Evolutionary conservation across 64 coral and sea anemone genomes (phyloP), one percentile per base, ranked within the genome.

Genomic region (Stylophora pistillata): DNA sequence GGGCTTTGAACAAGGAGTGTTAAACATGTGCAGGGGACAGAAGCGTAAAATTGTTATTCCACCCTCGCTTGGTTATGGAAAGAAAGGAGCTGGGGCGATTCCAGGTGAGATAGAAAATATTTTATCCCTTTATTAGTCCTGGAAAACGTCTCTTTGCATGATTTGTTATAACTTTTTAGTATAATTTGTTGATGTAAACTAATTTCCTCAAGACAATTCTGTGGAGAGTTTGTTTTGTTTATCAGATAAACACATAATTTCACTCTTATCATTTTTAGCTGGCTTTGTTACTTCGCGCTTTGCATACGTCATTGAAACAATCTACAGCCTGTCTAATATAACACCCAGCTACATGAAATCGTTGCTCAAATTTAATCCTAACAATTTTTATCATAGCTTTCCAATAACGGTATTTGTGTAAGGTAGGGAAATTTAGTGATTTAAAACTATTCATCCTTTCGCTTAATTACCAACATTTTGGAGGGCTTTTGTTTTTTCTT

Each of bases 31-130:
- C 41, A 88, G 30, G n/a, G 90, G 84, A 66, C 90, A 95, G 60
- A 95, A 86, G 30, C 68, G 97, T 65, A 77, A 90, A 56, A 92
- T 99, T 52, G 28, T 90, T 11, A 99, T 99, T 80, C 97, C 97
- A n/a, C 97, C 97, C 10, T 74, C 94, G 5, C 85, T 99, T 41
- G 97, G 89, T 29, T 99, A 99, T 73, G 97, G 97, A 34, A 99
- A 93, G 58, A 95, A 95, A 85, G 97, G 97, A 25, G 87, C 97
- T 58, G 87, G 89, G 16, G 93, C 90, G 79, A 95, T 99, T 30
- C 97, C 97, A 88, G 97, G 97, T 95, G 88, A 87, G 62, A 53
- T 13, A 68, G 11, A 26, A 25, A 25, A 25, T n/a, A n/a, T 68
- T 65, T 11, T 26, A 28, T 27, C 21, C 21, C 23, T 25, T 10